Conservation (phyloP, 2,797 vertebrate species). For the Microhierax caerulescens region DNA sequence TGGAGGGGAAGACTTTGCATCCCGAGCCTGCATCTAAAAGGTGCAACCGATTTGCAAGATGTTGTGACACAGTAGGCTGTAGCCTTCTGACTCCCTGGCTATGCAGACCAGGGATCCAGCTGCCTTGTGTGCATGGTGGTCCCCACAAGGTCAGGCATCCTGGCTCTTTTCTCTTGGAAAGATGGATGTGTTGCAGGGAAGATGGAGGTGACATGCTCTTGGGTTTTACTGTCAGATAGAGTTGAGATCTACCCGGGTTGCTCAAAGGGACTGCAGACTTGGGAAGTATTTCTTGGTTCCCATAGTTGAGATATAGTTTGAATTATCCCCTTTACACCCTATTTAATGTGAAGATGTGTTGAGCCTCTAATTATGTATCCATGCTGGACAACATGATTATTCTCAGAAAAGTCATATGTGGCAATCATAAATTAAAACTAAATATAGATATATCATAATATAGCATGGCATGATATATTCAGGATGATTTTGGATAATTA, state of each 20-base stretch:
- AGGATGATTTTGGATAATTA: neutral
- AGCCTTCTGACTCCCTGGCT: neutral
- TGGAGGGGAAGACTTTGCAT: neutral
- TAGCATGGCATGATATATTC: neutral
- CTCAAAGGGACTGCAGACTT: neutral
- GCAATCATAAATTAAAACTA: neutral
- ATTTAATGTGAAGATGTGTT: neutral
- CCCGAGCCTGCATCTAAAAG: neutral
- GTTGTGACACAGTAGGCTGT: rapidly evolving
- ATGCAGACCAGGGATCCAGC: neutral
- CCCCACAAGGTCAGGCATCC: neutral
- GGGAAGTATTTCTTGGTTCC: neutral
- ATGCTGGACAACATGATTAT: neutral
- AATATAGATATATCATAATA: neutral
- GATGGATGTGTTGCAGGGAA: neutral
- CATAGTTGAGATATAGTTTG: neutral
- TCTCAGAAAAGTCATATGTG: neutral
- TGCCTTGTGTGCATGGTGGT: neutral
- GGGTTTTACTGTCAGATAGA: neutral
- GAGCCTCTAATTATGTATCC: neutral
- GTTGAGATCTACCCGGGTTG: rapidly evolving
- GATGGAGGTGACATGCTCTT: rapidly evolving
- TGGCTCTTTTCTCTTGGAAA: neutral
- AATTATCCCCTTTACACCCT: neutral
- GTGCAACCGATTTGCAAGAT: neutral